Percentiles rank a stretch among this genome's conserved stretches.
Evolutionary conservation across 2,888 invertebrate genomes (phyloP).

Genomic region (Polyploca ridens): DNA sequence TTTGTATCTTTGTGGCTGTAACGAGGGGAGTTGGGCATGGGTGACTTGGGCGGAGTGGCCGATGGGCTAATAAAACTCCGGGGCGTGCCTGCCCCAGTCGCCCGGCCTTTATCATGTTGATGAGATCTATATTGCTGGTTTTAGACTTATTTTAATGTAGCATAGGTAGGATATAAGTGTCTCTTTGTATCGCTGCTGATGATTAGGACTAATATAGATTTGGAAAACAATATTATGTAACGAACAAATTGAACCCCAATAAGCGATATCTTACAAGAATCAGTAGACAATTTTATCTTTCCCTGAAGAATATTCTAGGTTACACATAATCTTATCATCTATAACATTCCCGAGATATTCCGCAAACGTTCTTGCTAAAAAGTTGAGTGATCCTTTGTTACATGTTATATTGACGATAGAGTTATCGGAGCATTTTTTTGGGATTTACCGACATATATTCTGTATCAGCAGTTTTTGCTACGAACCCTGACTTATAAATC

Average conservation of each 20-base stretch:
- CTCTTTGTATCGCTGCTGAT: not conserved
- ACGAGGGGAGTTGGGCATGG: slow-evolving; percentile 19
- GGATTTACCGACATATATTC: slow-evolving; percentile 5
- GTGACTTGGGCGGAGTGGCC: slow-evolving; percentile 42
- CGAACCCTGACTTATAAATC: not conserved
- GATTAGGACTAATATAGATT: not conserved
- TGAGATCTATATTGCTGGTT: slow-evolving; percentile 41
- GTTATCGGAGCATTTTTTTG: slow-evolving; percentile 5
- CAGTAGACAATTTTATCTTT: not conserved
- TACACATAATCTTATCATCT: too few relatives aligned
- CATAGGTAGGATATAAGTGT: not conserved
- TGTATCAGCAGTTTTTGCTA: not conserved
- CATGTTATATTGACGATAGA: not conserved
- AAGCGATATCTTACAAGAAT: not conserved
- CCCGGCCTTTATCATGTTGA: slow-evolving; percentile 72
- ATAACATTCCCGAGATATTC: slow-evolving; percentile 5
- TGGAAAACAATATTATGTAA: not conserved
- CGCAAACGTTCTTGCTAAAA: not conserved
- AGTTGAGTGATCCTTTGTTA: slow-evolving; percentile 14
- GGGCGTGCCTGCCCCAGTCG: slow-evolving; percentile 57
- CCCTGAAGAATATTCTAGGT: not conserved
- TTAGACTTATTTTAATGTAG: not conserved
- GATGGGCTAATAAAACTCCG: slow-evolving; percentile 68
- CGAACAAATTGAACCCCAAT: not conserved
- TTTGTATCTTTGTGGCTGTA: slow-evolving; percentile 43